Percentiles rank a stretch among this genome's conserved stretches.
phyloP scores from a whole-genome alignment of 2,888 invertebrate genomes.

The Eulithis testata region DNA sequence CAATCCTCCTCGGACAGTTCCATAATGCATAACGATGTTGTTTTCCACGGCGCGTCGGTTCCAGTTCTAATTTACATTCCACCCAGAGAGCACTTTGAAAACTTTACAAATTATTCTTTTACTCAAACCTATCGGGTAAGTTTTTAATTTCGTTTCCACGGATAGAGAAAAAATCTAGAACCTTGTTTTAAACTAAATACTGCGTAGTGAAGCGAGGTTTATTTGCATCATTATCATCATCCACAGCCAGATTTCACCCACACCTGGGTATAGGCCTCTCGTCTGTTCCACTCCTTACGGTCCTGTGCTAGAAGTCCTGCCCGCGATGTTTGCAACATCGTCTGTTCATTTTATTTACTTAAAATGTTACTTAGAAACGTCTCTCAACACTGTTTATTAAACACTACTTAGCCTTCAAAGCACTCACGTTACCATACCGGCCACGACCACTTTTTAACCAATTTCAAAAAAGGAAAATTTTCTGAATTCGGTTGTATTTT shows the following conservation, averaged over 20 bases:
- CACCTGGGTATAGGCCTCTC: too few relatives aligned
- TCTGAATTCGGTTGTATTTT: too few relatives aligned
- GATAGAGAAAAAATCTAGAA: constrained; percentile 10
- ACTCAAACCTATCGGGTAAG: constrained; percentile 31
- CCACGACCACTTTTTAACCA: too few relatives aligned
- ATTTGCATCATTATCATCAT: neutral
- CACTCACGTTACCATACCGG: too few relatives aligned
- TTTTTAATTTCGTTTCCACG: constrained; percentile 37
- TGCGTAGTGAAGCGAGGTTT: neutral
- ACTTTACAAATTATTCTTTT: constrained; percentile 37
- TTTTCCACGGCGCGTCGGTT: constrained; percentile 41
- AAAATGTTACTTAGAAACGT: too few relatives aligned
- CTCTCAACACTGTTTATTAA: too few relatives aligned
- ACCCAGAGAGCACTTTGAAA: constrained; percentile 26
- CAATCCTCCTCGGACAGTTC: constrained; percentile 35
- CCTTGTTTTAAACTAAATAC: neutral
- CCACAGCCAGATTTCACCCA: too few relatives aligned
- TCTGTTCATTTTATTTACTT: neutral
- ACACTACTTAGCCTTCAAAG: too few relatives aligned
- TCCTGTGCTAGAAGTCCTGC: too few relatives aligned
- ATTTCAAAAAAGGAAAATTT: too few relatives aligned
- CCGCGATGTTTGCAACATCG: too few relatives aligned
- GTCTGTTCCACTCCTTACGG: too few relatives aligned
- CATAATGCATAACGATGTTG: constrained; percentile 61
- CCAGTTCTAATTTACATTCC: constrained; percentile 33